Conservation (phyloP, 2,113 vertebrate species). For the Oncorhynchus gorbuscha region DNA sequence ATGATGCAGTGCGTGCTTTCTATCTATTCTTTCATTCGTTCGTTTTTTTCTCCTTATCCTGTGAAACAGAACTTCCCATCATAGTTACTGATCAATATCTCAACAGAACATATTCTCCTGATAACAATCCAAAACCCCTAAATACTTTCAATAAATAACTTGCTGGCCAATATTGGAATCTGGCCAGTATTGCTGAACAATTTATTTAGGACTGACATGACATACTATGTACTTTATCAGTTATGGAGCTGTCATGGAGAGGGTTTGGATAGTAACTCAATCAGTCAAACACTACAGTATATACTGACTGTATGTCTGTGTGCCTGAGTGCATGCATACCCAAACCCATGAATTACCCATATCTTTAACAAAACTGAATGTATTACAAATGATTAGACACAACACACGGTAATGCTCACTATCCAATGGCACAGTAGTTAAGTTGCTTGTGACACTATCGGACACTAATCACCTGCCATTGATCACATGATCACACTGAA, state of each 20-base stretch:
- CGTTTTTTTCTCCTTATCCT: neutral
- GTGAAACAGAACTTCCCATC: neutral
- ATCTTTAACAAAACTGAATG: neutral
- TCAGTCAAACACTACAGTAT: neutral
- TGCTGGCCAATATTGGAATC: too few relatives aligned
- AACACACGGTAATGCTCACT: neutral
- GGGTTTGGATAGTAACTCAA: neutral
- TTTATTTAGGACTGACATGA: neutral
- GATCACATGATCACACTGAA: constrained; percentile 57
- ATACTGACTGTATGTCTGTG: neutral
- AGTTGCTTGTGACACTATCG: constrained; percentile 14
- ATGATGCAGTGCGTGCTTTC: neutral
- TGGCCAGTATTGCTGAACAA: neutral
- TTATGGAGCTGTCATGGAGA: neutral
- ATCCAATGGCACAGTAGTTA: neutral
- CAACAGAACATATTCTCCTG: neutral
- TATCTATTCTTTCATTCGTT: neutral
- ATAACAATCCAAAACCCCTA: neutral
- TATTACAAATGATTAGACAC: neutral
- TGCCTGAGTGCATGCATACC: neutral
- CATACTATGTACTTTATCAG: neutral
- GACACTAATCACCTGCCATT: constrained; percentile 50
- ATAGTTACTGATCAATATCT: neutral
- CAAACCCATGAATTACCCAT: neutral
- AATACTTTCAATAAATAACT: neutral